Conservation (phyloP, 2,888 invertebrate species). For the Thelaira solivaga region DNA sequence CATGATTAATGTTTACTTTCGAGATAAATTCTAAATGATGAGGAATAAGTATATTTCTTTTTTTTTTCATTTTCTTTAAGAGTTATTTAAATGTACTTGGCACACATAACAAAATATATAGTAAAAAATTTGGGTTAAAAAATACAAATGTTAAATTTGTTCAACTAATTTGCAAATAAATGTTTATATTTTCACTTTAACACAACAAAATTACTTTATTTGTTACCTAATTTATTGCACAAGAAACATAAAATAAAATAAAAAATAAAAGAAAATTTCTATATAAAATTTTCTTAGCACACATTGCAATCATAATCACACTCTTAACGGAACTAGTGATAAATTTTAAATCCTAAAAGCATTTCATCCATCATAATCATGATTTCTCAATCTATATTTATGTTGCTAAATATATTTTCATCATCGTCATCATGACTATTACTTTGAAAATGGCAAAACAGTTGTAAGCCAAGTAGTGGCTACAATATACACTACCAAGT, state of each 20-base stretch:
- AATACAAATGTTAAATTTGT: neutral
- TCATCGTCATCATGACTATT: slow-evolving; percentile 16
- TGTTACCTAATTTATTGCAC: too few relatives aligned
- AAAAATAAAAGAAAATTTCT: neutral
- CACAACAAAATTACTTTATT: too few relatives aligned
- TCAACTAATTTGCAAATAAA: neutral
- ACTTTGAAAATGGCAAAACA: neutral
- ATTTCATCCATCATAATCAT: slow-evolving; percentile 31
- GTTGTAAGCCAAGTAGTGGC: slow-evolving; percentile 11
- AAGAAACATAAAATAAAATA: too few relatives aligned
- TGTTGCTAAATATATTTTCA: slow-evolving; percentile 32
- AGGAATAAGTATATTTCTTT: too few relatives aligned
- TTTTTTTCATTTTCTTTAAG: neutral
- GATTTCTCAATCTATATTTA: slow-evolving; percentile 35
- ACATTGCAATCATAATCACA: neutral
- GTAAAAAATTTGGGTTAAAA: too few relatives aligned
- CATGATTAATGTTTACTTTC: slow-evolving; percentile 36
- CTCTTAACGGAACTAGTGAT: neutral
- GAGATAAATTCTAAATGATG: slow-evolving; percentile 12
- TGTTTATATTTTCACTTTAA: neutral
- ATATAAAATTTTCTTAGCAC: neutral
- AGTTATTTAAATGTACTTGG: neutral
- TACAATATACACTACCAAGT: slow-evolving; percentile 22
- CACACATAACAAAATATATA: too few relatives aligned
- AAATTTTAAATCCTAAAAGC: slow-evolving; percentile 36